Base-by-base conservation (phyloP, 2,113 vertebrate genomes). In the Paramisgurnus dabryanus region DNA sequence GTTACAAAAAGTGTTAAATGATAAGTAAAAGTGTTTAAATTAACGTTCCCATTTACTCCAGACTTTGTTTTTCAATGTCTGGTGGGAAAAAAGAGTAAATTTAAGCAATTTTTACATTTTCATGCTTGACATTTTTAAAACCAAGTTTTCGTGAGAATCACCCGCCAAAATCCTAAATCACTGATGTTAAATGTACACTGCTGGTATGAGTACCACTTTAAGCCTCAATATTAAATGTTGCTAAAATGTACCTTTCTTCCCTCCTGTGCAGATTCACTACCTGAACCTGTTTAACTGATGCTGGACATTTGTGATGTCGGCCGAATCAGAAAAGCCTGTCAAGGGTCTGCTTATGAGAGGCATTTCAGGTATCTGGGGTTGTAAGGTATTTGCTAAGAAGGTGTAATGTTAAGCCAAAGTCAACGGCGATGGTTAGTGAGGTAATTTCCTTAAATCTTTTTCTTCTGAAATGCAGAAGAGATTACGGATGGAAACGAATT, bases 341-440 rank as follows among this genome's bases (percentile, higher is more conserved):
- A 70, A 67, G 22, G 45, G 17, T 10, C 60, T 72, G 49, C 66
- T 72, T 78, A 50, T 64, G 41, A 73, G 50, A 73, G 75, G 41
- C 41, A 73, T 82, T 79, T 72, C 22, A 57, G 55, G 76, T 41
- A 74, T 78, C 39, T 47, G 2, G 4, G 76, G 15, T 15, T 73
- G 68, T 77, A 68, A 47, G 67, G 17, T 78, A 47, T 78, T 78
- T 82, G 75, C 41, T 81, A 67, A 71, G 80, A 66, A 78, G 67
- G 75, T 77, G 47, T 61, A 66, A 64, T 40, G 18, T 71, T 76
- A 49, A 22, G 43, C 50, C 22, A 69, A 50, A 39, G n/a, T 58
- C 34, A 39, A 64, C 49, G 50, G 55, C 47, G 53, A 34, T 17
- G 40, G 15, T 60, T 67, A 49, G 39, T 67, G 40, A 66, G 75